Evolutionary conservation across 2,113 vertebrate species (phyloP), one percentile per base, ranked within the genome.

Genomic region (Miniopterus natalensis): DNA sequence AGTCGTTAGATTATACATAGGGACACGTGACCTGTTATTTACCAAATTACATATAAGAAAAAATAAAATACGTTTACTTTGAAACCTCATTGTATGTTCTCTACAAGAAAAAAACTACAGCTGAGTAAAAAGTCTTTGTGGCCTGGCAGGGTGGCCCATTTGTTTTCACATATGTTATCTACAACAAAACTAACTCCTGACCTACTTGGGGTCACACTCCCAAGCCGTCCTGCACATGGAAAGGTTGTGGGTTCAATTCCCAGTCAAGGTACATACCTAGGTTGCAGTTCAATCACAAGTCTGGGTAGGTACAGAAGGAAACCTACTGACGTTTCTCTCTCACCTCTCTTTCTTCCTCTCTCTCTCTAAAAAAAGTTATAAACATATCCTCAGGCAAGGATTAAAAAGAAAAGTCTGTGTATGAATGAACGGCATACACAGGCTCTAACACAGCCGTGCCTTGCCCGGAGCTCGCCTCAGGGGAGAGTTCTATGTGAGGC

Each of bases 11-110:
- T 84, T 90, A 87, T 74, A 90, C 42, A 51, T 71, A 45, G 55
- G 42, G 11, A 91, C 61, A 90, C 5, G 6, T 78, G 23, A 88
- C 20, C 47, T 61, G 49, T 71, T 79, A 91, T 83, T 79, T 81
- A 77, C 13, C 66, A 80, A 94, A 88, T 61, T 84, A 51, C 6
- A 57, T 18, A 31, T 9, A 66, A 73, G 53, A 84, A 92, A 59
- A 45, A 68, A 61, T 49, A 29, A 78, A 96, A 79, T 86, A 79
- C 45, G 90, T 88, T 47, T 73, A 55, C n/a, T 75, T 3, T 36
- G 42, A 90, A 42, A 65, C 14, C 23, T 84, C 70, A 78, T 90
- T 88, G 45, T 53, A 78, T 11, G 45, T 20, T 81, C 53, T 18
- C 17, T 42, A 61, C 21, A 77, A 80, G 14, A 77, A 12, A 0